Percentiles rank a stretch among this genome's conserved stretches.
Conservation (phyloP, 2,888 invertebrate genomes). For the Drosophila atroscutellata region DNA sequence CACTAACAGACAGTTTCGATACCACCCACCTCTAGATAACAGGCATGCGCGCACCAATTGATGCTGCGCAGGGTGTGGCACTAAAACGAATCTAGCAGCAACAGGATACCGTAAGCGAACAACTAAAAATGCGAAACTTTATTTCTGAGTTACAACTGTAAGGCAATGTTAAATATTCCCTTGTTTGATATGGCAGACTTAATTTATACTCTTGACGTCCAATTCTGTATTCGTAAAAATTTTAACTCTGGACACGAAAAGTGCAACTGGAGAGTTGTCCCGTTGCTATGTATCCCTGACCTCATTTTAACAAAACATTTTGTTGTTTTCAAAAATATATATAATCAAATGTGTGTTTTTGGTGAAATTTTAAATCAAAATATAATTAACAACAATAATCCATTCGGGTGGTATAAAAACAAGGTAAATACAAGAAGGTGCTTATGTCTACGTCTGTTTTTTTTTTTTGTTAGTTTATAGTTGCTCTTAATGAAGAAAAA, state of each 20-base stretch:
- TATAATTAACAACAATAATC: background rate
- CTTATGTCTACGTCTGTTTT: too few species aligned
- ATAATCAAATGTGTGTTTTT: background rate
- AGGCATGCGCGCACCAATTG: slow-evolving; percentile 36
- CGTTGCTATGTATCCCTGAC: background rate
- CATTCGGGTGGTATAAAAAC: background rate
- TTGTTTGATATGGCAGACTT: background rate
- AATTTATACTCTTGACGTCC: background rate
- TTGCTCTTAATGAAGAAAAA: too few species aligned
- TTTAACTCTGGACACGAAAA: background rate
- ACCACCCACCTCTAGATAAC: slow-evolving; percentile 1
- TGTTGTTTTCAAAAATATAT: background rate
- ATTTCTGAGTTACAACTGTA: background rate
- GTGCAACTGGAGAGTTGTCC: background rate
- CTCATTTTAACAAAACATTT: background rate
- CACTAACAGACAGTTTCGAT: slow-evolving; percentile 26
- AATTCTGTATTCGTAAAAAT: background rate
- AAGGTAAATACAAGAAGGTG: background rate
- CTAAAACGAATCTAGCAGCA: slow-evolving; percentile 20
- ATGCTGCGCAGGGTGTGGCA: slow-evolving; percentile 66
- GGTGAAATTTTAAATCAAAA: background rate
- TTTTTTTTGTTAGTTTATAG: too few species aligned
- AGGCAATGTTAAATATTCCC: background rate
- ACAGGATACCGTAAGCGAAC: slow-evolving; percentile 8
- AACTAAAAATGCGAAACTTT: background rate